These are phyloP conservation scores for Cetoscarus ocellatus DNA, from an alignment of 2,797 vertebrate genomes.

Conservation along the genomic window DNA sequence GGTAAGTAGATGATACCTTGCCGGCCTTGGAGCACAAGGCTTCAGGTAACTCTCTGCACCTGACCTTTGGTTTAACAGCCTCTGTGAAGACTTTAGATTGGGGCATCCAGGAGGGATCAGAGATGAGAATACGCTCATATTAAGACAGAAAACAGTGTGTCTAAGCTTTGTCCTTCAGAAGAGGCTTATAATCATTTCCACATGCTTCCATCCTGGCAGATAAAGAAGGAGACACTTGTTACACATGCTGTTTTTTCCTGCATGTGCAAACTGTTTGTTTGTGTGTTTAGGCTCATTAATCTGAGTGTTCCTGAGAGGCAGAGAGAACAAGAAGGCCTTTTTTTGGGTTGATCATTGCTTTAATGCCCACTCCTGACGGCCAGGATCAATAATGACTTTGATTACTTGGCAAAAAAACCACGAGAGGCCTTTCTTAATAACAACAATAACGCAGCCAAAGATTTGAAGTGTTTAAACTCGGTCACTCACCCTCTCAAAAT, in stretches of 20 bases:
- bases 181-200: slow-evolving; percentile 76
- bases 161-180: slow-evolving; percentile 62
- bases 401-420: slow-evolving; percentile 64
- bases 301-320: slow-evolving; percentile 10
- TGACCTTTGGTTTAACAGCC: too few species aligned
- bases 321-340: slow-evolving; percentile 12
- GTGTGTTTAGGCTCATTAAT: slow-evolving; percentile 33
- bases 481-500: slow-evolving; percentile 29
- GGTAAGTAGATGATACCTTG: too few species aligned
- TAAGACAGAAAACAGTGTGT: slow-evolving; percentile 18
- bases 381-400: slow-evolving; percentile 67
- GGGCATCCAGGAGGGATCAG: slow-evolving; percentile 52
- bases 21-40: too few species aligned
- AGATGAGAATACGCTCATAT: slow-evolving; percentile 22
- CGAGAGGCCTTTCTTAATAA: slow-evolving; percentile 50
- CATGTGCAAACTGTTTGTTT: slow-evolving; percentile 43
- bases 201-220: slow-evolving; percentile 66
- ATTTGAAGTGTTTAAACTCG: slow-evolving; percentile 41
- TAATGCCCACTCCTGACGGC: slow-evolving; percentile 67
- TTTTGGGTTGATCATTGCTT: slow-evolving; percentile 62
- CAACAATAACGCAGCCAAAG: slow-evolving; percentile 61
- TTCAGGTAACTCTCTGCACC: too few species aligned
- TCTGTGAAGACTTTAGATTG: slow-evolving; percentile 18
- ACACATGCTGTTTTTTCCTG: slow-evolving; percentile 40
- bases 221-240: slow-evolving; percentile 23